These are phyloP conservation scores for Nudaria mundana DNA, from an alignment of 2,888 invertebrate genomes.

Conservation along the genomic window DNA sequence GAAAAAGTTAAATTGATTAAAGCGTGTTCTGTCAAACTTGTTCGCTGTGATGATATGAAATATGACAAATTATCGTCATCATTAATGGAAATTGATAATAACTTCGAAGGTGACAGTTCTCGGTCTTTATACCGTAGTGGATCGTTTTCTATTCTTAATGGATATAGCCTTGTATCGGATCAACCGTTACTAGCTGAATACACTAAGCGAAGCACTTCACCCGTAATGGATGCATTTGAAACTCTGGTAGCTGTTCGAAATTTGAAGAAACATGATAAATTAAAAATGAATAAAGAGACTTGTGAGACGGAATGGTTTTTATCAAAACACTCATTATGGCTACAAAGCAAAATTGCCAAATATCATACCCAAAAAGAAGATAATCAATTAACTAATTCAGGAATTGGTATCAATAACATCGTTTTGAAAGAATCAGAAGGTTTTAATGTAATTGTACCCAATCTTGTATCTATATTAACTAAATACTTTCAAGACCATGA, in stretches of 20 bases:
- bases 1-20: slow-evolving; percentile 35
- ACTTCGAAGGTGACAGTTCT: slow-evolving; percentile 1
- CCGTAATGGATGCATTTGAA: slow-evolving; percentile 51
- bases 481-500: slow-evolving; percentile 22
- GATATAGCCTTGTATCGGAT: slow-evolving; percentile 14
- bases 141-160: slow-evolving; percentile 27
- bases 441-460: slow-evolving; percentile 7
- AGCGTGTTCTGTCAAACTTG: slow-evolving; percentile 44
- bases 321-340: slow-evolving; percentile 12
- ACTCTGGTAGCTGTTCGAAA: slow-evolving; percentile 31
- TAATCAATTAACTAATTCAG: neutral
- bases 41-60: slow-evolving; percentile 42
- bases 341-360: slow-evolving; percentile 1
- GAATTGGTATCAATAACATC: neutral
- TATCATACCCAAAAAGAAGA: neutral
- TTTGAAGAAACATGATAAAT: slow-evolving; percentile 2
- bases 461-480: slow-evolving; percentile 17
- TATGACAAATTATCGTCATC: neutral
- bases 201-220: slow-evolving; percentile 36
- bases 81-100: neutral
- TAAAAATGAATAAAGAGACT: neutral
- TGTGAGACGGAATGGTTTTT: slow-evolving; percentile 22
- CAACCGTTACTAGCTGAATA: neutral
- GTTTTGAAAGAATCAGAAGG: neutral
- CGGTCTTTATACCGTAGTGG: slow-evolving; percentile 20